Evolutionary conservation across 2,113 vertebrate genomes (phyloP), one percentile per base, ranked within the genome.

Genomic region (Eleginops maclovinus): DNA sequence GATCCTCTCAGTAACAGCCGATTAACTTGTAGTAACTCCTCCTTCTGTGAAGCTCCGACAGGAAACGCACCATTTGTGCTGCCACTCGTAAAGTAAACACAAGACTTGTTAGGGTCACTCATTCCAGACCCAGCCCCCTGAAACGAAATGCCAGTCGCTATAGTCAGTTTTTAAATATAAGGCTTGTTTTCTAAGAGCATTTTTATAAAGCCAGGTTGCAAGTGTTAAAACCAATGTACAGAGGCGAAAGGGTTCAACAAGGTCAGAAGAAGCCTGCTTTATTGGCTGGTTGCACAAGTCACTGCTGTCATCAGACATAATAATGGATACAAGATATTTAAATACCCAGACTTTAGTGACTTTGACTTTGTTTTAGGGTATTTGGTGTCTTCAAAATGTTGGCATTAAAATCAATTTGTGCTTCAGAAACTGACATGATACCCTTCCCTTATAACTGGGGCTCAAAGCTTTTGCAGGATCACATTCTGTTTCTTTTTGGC

Each of bases 71-170:
- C 21, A 17, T 73, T 55, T 36, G 28, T 66, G 43, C 44, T 31
- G n/a, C 49, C 5, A 4, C 46, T 63, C 56, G 58, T 64, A 46
- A 46, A 47, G 24, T 49, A 67, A 78, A 73, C 56, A 50, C 31
- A 24, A 19, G 16, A 41, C 31, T 70, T 40, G 54, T 44, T 28
- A 64, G 10, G n/a, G 13, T 40, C 1, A 22, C 43, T 68, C 31
- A 40, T 21, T 19, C 49, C 64, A 75, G 59, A 70, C 12, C 26
- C 44, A 54, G 21, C 49, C 40, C 36, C 11, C 15, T 56, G 19
- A 58, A 40, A 50, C 6, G 21, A 40, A 55, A 43, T 2, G 7
- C 8, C 46, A 51, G 43, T 31, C 12, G 31, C 49, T 63, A 2
- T 3, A 50, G 2, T 17, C 21, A 11, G 21, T 24, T n/a, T 7